Conservation (phyloP, 64 coral and sea anemone species). For the Exaiptasia diaphana region DNA sequence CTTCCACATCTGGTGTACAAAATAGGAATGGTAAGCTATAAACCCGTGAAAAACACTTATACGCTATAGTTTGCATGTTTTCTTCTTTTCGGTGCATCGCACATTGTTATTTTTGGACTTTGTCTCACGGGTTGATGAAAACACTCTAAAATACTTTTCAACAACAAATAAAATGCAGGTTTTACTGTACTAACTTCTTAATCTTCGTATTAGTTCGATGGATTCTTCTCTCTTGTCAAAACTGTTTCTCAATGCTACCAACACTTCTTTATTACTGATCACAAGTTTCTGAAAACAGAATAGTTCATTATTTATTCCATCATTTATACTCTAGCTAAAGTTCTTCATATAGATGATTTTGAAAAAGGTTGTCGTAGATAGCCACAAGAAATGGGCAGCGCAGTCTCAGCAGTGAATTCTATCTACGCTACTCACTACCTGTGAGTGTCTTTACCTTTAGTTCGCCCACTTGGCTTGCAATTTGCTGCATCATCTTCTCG, state of each 20-base stretch:
- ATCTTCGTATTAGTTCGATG: conserved; percentile 70
- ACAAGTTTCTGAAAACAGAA: conserved; percentile 83
- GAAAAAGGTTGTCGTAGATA: neutral
- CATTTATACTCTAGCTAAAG: neutral
- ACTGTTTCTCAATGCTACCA: conserved; percentile 53
- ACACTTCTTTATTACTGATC: conserved; percentile 81
- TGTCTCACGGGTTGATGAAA: no score
- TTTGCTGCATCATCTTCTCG: conserved; percentile 86
- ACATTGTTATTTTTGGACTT: neutral
- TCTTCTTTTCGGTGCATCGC: neutral
- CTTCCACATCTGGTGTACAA: conserved; percentile 62
- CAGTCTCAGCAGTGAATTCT: no score
- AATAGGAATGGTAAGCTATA: neutral
- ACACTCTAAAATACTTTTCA: no score
- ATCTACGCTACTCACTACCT: no score
- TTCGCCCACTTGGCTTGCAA: conserved; percentile 86
- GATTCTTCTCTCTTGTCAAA: conserved; percentile 96
- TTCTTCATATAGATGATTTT: neutral
- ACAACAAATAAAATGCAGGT: no score
- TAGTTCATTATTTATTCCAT: neutral
- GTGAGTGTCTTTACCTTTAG: conserved; percentile 85
- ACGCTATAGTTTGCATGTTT: neutral
- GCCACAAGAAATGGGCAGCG: no score
- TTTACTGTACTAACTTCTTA: conserved; percentile 90
- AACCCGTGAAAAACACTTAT: no score